Conservation (phyloP, 2,797 vertebrate species). For the Pangasius macronema region DNA sequence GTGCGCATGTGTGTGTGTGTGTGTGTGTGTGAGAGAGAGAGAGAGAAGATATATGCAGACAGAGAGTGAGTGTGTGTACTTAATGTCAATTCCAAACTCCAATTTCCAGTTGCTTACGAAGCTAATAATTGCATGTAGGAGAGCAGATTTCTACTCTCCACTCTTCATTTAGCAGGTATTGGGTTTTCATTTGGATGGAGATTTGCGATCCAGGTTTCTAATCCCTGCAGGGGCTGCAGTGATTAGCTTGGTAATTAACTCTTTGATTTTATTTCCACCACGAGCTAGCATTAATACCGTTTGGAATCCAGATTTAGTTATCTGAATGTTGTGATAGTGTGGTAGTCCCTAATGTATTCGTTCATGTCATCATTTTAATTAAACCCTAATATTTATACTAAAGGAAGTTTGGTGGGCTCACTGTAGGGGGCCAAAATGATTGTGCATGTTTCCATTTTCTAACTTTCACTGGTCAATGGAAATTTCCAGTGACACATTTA, state of each 20-base stretch:
- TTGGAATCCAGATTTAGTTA: slow-evolving; percentile 45
- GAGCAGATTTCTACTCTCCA: slow-evolving; percentile 22
- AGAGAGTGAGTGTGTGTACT: not conserved
- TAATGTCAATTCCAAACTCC: slow-evolving; percentile 1
- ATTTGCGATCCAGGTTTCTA: slow-evolving; percentile 53
- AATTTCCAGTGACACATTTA: not conserved
- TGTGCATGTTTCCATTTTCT: not conserved
- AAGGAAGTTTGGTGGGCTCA: slow-evolving; percentile 40
- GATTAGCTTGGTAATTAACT: slow-evolving; percentile 59
- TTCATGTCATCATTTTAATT: slow-evolving; percentile 51
- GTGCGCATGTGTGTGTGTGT: not conserved
- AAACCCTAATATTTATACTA: slow-evolving; percentile 53
- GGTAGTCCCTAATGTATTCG: slow-evolving; percentile 51
- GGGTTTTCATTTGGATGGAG: slow-evolving; percentile 52
- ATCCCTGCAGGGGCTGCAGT: slow-evolving; percentile 51
- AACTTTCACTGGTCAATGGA: not conserved
- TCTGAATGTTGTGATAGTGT: slow-evolving; percentile 50
- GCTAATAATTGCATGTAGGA: slow-evolving; percentile 11
- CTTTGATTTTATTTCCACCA: slow-evolving; percentile 55
- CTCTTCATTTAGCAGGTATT: slow-evolving; percentile 55
- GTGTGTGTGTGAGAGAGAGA: not conserved
- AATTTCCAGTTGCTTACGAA: not conserved
- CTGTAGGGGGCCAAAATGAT: not conserved
- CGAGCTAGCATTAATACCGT: slow-evolving; percentile 46
- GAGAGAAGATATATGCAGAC: not conserved